Base-by-base conservation (phyloP, 2,888 invertebrate genomes). In the Plebejus argus region DNA sequence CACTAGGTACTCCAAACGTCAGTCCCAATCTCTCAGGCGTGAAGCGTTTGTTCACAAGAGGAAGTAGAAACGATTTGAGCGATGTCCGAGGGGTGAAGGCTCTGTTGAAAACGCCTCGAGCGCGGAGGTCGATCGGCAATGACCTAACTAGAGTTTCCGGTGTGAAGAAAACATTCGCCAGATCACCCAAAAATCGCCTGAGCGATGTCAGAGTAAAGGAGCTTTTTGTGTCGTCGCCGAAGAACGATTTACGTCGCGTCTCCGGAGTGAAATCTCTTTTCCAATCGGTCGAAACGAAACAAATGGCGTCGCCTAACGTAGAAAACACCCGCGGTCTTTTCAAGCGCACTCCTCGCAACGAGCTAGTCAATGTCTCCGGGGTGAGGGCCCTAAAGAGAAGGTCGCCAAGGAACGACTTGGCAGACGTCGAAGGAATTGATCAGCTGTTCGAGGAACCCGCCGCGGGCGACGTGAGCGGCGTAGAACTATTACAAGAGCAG, bases 141-240 rank as follows among this genome's bases (percentile, higher is more conserved):
- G 94, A 94, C 79, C 81, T 94, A 76, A 88, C 87, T 0, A 83
- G 92, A 66, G 88, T 94, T 1, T 80, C 84, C 0, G 94, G 94
- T 1, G 87, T 94, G 0, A 94, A 93, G 79, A 81, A 83, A 5
- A 79, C 92, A 7, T 90, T 93, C 79, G 86, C 85, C 0, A 86
- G 83, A 66, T 87, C 89, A 1, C 91, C 92, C 0, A 85, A 81
- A 66, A 92, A 93, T 79, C 86, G 88, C 76, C 81, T 91, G 33
- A 86, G 85, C 23, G 86, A 90, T 77, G 86, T 91, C 2, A 87
- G 90, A 76, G 85, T 93, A 0, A 92, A 94, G 76, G 86, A 86
- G 72, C 81, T 90, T 15, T 92, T 91, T 76, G 85, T 82, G 35
- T 80, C 81, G 1, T 87, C 87, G 0, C 90, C 91, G 0, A 81